Conservation (phyloP, 2,113 vertebrate genomes). For the Gorsachius goisagi region DNA sequence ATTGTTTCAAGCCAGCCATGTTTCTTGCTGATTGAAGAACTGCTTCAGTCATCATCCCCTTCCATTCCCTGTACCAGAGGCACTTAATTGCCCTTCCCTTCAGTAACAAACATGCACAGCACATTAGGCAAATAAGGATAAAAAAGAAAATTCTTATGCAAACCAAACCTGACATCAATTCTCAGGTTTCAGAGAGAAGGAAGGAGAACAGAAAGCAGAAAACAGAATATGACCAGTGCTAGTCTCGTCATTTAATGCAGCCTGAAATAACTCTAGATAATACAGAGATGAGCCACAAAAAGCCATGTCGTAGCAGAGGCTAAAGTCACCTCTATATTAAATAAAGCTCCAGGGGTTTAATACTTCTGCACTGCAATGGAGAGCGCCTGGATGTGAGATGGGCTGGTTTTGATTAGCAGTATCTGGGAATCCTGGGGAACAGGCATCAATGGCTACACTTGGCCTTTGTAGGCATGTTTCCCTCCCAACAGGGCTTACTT, state of each 20-base stretch:
- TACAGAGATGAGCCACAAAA: not conserved
- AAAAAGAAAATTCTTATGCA: not conserved
- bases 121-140: not conserved
- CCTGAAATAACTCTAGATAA: not conserved
- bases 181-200: not conserved
- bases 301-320: not conserved
- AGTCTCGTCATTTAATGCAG: not conserved
- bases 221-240: not conserved
- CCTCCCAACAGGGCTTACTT: not conserved
- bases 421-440: not conserved
- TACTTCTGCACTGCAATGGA: not conserved
- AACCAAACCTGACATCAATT: not conserved
- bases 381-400: not conserved
- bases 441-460: not conserved
- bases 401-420: not conserved
- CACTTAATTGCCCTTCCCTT: not conserved
- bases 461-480: not conserved
- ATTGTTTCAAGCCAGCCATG: not conserved
- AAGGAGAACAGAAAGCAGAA: not conserved
- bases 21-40: not conserved
- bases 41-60: not conserved
- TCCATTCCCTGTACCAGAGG: not conserved
- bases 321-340: not conserved
- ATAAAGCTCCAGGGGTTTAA: not conserved
- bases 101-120: not conserved